phyloP scores from a whole-genome alignment of 2,888 invertebrate genomes.

The Nemotelus nigrinus region DNA sequence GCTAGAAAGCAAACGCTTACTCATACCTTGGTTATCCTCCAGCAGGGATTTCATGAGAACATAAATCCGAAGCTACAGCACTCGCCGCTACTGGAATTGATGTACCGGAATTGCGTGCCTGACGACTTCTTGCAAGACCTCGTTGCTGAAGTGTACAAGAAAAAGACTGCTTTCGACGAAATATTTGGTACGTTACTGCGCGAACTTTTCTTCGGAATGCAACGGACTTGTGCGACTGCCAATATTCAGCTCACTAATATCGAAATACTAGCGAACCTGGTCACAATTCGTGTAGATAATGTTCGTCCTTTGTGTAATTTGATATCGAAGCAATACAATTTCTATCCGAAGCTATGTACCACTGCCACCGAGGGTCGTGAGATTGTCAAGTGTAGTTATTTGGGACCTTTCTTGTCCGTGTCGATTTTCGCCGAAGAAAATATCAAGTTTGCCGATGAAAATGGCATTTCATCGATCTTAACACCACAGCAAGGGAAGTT shows the following conservation, averaged over 20 bases:
- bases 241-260: constrained; percentile 71
- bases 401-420: constrained; percentile 91
- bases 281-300: constrained; percentile 79
- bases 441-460: constrained; percentile 85
- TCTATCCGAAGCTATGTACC: constrained; percentile 77
- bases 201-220: constrained; percentile 63
- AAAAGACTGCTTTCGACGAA: constrained; percentile 60
- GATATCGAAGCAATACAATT: constrained; percentile 75
- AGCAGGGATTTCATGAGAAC: constrained; percentile 59
- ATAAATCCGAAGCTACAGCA: constrained; percentile 58
- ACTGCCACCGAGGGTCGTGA: constrained; percentile 83
- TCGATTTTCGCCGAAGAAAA: constrained; percentile 95
- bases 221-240: constrained; percentile 53
- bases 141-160: constrained; percentile 67
- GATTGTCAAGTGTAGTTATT: constrained; percentile 82
- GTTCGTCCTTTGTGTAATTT: constrained; percentile 81
- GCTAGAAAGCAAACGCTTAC: constrained; percentile 64
- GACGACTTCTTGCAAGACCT: constrained; percentile 72
- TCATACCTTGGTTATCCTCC: constrained; percentile 70
- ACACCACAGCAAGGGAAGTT: constrained; percentile 57
- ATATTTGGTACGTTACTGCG: constrained; percentile 62
- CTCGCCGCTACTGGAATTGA: constrained; percentile 70
- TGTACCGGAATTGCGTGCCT: constrained; percentile 71
- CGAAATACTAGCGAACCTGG: constrained; percentile 79
- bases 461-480: constrained; percentile 60